Evolutionary conservation across 2,888 invertebrate species (phyloP), one percentile per base, ranked within the genome.

Genomic region (Melieria crassipennis): DNA sequence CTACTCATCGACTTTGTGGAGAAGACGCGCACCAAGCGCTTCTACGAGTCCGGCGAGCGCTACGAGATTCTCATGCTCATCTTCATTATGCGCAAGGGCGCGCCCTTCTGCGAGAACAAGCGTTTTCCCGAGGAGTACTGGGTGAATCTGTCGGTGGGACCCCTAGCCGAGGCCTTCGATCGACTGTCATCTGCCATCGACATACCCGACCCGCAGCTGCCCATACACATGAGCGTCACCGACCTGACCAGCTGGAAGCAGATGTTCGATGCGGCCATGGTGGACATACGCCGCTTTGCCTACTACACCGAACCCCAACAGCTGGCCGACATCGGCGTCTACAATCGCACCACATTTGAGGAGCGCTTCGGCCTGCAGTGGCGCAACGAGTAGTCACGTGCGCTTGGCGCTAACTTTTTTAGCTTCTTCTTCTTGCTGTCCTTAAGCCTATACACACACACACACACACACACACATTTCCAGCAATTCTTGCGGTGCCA

Each of bases 61-160:
- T 83, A 83, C 43, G 83, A 83, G 71, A 83, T 83, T 11, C 73
- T 81, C 4, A 83, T 84, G 84, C 72, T 84, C 13, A 81, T 83
- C 3, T 84, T 82, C 50, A 82, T 83, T 16, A 80, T 83, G 79
- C 79, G 83, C 9, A 82, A 81, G 64, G 79, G 82, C 1, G 83
- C 83, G 72, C 83, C 83, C 7, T 83, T 83, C 65, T 84, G 83
- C 64, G 84, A 83, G 75, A 84, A 84, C 56, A 83, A 83, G 65
- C 81, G 83, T n/a, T 83, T 83, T 72, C 83, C 83, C n/a, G 81
- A 79, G 5, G 83, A 83, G 57, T 84, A 83, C 65, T 83, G 84
- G 84, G 84, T 83, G 1, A 83, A 83, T 74, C 71, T 83, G 1
- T 84, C 84, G 1, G 82, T 84, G 10, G 83, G 83, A 0, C 79